Evolutionary conservation across 2,797 vertebrate genomes (phyloP).

Genomic region (Falco peregrinus): DNA sequence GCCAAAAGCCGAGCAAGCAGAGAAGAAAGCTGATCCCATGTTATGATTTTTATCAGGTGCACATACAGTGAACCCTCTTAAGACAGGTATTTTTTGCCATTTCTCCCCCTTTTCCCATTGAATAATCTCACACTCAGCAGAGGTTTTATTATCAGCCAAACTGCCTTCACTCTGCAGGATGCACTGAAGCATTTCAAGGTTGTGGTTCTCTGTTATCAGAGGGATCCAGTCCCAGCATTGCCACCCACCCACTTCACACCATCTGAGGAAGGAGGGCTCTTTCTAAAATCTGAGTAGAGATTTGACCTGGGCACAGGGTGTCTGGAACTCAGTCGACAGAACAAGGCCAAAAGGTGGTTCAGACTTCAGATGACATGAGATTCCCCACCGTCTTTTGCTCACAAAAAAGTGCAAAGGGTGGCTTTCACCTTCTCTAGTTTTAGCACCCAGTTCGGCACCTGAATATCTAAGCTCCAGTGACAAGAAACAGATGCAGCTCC

Average conservation of each 20-base stretch:
- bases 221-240: neutral
- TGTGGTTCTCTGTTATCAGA: neutral
- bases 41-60: conserved; percentile 72
- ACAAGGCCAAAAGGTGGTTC: neutral
- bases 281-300: neutral
- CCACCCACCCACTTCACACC: neutral
- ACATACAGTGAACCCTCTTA: conserved; percentile 41
- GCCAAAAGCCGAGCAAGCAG: conserved; percentile 51
- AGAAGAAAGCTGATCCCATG: conserved; percentile 61
- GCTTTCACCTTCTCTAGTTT: neutral
- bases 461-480: neutral
- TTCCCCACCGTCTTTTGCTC: neutral
- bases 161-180: neutral
- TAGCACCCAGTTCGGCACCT: neutral
- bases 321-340: neutral
- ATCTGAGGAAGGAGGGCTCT: neutral
- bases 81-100: conserved; percentile 33
- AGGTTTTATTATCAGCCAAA: conserved; percentile 5
- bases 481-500: neutral
- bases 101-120: neutral
- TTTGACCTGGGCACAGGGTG: neutral
- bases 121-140: neutral
- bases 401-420: neutral
- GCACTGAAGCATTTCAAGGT: neutral
- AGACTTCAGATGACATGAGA: rapidly evolving